Conservation (phyloP, 2,113 vertebrate genomes). For the Synodontis membranacea region DNA sequence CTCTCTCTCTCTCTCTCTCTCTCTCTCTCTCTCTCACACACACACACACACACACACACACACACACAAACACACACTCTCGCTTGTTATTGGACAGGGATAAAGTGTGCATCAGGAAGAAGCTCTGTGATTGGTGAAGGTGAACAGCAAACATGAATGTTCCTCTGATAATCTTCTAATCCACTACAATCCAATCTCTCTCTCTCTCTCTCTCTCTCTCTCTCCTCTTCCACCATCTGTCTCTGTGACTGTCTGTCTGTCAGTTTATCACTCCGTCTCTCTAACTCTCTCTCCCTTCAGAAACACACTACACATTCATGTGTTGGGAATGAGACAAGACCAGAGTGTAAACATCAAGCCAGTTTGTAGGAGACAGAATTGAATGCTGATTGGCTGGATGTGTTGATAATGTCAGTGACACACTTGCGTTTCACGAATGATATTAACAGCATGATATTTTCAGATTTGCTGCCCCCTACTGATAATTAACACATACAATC, state of each 20-base stretch:
- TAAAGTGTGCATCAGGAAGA: background rate
- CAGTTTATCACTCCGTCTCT: background rate
- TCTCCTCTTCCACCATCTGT: background rate
- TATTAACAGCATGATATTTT: background rate
- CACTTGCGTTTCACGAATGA: background rate
- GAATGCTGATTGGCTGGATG: slow-evolving; percentile 6
- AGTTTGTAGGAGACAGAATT: background rate
- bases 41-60: slow-evolving; percentile 43
- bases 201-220: background rate
- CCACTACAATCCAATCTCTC: slow-evolving; percentile 20
- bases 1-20: background rate
- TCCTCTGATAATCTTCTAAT: slow-evolving; percentile 30
- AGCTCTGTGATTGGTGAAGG: slow-evolving; percentile 48
- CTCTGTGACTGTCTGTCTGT: background rate
- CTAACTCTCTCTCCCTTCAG: background rate
- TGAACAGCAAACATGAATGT: background rate
- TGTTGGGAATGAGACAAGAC: background rate
- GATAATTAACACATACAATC: background rate
- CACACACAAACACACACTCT: background rate
- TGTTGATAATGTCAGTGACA: background rate
- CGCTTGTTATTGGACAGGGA: slow-evolving; percentile 5
- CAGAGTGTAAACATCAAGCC: background rate
- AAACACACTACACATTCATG: background rate
- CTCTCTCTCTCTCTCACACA: background rate
- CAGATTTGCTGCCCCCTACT: background rate